Evolutionary conservation across 2,113 vertebrate genomes (phyloP).

Genomic region (Crotophaga sulcirostris): DNA sequence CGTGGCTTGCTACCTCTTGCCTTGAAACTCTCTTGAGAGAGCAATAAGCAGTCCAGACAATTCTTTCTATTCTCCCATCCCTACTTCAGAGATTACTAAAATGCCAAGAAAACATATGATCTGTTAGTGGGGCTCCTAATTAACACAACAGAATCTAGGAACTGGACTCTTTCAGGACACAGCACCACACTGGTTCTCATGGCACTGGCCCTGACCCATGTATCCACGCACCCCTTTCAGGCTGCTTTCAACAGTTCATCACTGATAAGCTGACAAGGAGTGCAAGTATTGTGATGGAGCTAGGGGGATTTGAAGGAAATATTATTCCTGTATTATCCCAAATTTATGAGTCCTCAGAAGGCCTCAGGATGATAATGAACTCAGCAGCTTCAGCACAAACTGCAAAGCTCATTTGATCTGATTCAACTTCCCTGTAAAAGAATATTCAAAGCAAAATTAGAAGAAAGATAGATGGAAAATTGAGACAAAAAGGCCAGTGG

Average conservation of each 20-base stretch:
- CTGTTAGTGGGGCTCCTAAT: not conserved
- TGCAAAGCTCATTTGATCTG: not conserved
- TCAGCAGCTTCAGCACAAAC: not conserved
- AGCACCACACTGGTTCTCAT: not conserved
- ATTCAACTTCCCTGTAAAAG: not conserved
- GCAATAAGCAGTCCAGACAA: not conserved
- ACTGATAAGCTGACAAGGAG: not conserved
- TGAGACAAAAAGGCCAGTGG: not conserved
- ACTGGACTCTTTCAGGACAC: not conserved
- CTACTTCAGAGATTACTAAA: not conserved
- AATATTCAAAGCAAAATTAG: not conserved
- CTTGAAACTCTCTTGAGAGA: not conserved
- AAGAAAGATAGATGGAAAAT: not conserved
- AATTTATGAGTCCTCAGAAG: not conserved
- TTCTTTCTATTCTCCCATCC: not conserved
- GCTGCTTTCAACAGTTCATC: not conserved
- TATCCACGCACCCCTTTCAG: no score
- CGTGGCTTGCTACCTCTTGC: not conserved
- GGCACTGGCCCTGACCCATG: not conserved
- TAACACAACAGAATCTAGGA: not conserved
- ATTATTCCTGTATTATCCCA: not conserved
- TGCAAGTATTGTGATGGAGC: not conserved
- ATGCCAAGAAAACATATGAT: not conserved
- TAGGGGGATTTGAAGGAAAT: not conserved
- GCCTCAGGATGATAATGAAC: not conserved